These are phyloP conservation scores for Geococcyx californianus DNA, from an alignment of 2,113 vertebrate genomes.

Conservation along the genomic window DNA sequence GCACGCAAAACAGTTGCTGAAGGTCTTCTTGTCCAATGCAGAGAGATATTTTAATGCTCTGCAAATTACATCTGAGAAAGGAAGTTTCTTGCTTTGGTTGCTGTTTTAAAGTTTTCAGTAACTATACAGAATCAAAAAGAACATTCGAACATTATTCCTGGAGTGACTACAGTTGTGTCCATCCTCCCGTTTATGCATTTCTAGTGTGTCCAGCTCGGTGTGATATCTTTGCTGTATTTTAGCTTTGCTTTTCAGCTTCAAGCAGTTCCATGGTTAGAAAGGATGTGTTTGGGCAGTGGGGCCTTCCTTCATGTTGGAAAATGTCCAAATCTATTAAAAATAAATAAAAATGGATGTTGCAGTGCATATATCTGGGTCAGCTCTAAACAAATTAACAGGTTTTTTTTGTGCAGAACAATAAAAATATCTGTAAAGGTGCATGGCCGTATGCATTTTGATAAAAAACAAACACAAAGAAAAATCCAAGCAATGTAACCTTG, in stretches of 20 bases:
- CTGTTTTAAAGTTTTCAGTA: background rate
- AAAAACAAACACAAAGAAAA: background rate
- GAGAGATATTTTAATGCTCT: background rate
- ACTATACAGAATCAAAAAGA: background rate
- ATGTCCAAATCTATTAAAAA: background rate
- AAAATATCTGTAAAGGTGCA: background rate
- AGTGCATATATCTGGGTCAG: background rate
- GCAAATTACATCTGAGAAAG: background rate
- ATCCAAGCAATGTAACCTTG: background rate
- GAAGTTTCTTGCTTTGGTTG: background rate
- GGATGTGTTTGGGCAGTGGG: background rate
- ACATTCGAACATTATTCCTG: background rate
- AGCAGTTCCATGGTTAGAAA: background rate
- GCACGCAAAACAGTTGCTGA: background rate
- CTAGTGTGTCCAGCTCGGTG: background rate
- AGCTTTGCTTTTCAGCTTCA: background rate
- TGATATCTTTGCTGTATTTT: background rate
- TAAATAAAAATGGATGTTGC: background rate
- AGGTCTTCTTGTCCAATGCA: background rate
- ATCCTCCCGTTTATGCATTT: background rate
- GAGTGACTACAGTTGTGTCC: accelerated
- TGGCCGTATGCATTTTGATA: background rate
- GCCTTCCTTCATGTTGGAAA: background rate
- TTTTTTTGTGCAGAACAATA: background rate
- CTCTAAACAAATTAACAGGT: background rate